Evolutionary conservation across 2,113 vertebrate genomes (phyloP).

Genomic region (Hemibagrus wyckioides): DNA sequence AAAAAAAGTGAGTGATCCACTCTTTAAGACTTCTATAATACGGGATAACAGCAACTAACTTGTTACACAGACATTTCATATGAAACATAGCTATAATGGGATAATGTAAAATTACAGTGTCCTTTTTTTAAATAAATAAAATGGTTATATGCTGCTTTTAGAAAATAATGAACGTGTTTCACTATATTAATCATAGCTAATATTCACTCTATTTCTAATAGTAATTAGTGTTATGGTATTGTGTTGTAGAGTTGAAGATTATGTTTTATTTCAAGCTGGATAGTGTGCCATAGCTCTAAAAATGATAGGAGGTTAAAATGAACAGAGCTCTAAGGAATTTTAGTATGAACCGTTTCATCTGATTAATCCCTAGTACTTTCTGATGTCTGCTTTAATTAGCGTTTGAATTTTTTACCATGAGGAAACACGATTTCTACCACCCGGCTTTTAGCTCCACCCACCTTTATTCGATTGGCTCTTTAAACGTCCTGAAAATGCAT

Average conservation of each 20-base stretch:
- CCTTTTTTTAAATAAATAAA: not conserved
- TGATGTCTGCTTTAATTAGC: no score
- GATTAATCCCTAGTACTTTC: no score
- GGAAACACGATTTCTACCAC: not conserved
- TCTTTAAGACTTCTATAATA: not conserved
- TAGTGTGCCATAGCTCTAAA: not conserved
- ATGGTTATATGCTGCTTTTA: not conserved
- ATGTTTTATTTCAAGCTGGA: not conserved
- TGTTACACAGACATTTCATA: not conserved
- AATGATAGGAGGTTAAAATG: not conserved
- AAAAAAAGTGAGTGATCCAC: not conserved
- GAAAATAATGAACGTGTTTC: not conserved
- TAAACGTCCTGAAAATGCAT: conserved; percentile 19
- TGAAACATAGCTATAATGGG: not conserved
- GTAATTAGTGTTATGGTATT: no score
- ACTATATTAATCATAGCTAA: not conserved
- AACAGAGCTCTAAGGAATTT: not conserved
- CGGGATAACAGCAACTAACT: not conserved
- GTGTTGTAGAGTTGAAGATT: no score
- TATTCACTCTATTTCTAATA: not conserved
- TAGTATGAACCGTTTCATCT: not conserved
- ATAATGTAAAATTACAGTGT: not conserved
- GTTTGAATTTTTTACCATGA: not conserved
- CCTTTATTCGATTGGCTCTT: conserved; percentile 50
- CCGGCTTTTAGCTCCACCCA: conserved; percentile 29